A percentile compares a stretch with the other conserved stretches of the same genome.
These are phyloP conservation scores for Pissodes strobi DNA, from an alignment of 1,140 invertebrate species.

Conservation along the genomic window DNA sequence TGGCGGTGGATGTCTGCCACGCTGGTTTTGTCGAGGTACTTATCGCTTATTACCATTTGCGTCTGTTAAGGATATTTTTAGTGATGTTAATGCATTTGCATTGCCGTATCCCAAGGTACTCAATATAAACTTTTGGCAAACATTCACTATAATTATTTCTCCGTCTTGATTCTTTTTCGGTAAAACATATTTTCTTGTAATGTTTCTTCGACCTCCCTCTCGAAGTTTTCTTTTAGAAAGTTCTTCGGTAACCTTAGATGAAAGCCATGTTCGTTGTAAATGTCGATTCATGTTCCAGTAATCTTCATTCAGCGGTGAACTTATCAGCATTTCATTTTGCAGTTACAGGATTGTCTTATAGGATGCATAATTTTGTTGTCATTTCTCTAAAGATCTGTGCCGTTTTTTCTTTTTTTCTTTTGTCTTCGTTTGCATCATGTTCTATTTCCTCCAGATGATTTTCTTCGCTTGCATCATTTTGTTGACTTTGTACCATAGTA, in stretches of 20 bases:
- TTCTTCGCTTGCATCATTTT: no score
- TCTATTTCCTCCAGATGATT: no score
- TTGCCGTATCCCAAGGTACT: not conserved
- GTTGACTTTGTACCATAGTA: no score
- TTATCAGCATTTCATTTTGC: not conserved
- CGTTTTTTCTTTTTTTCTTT: no score
- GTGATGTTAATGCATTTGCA: no score
- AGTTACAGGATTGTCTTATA: not conserved
- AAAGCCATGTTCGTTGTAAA: not conserved
- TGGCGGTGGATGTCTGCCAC: not conserved
- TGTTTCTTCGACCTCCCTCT: not conserved
- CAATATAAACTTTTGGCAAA: not conserved
- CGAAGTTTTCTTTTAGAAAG: not conserved
- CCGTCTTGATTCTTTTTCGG: not conserved
- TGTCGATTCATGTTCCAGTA: not conserved
- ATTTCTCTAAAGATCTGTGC: no score
- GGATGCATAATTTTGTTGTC: no score
- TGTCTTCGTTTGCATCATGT: no score
- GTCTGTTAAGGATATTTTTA: not conserved
- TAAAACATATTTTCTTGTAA: not conserved
- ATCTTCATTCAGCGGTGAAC: not conserved
- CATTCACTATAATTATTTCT: not conserved
- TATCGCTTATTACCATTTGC: not conserved
- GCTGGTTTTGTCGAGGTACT: not conserved
- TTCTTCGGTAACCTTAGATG: no score